Percentiles rank a stretch among this genome's conserved stretches.
Evolutionary conservation across 2,113 vertebrate species (phyloP).

Genomic region (Corythornis cristatus): DNA sequence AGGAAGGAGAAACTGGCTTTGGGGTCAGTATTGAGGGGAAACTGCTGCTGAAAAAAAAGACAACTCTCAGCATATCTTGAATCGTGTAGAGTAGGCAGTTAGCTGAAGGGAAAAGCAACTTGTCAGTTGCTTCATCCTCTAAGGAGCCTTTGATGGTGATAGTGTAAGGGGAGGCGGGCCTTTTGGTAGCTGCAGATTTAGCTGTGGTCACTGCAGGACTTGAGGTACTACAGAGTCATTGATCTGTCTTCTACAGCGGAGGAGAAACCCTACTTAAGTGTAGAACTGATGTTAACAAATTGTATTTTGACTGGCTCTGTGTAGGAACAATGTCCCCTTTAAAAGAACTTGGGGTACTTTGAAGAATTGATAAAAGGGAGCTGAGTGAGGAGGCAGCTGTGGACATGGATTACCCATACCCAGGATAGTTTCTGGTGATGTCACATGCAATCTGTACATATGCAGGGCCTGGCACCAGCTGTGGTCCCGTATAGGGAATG

Average conservation of each 20-base stretch:
- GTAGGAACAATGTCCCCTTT: accelerated
- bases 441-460: neutral
- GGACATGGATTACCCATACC: neutral
- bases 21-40: neutral
- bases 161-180: neutral
- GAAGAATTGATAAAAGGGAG: neutral
- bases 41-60: neutral
- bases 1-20: neutral
- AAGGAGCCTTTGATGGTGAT: neutral
- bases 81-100: neutral
- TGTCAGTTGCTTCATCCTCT: neutral
- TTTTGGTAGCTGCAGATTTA: neutral
- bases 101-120: neutral
- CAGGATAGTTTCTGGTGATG: neutral
- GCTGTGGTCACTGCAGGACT: neutral
- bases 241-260: neutral
- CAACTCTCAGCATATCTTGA: neutral
- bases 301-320: neutral
- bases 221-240: neutral
- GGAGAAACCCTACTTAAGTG: neutral
- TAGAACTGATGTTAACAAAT: neutral
- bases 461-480: neutral
- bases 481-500: neutral
- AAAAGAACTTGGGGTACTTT: neutral
- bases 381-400: neutral